Conservation (phyloP, 2,113 vertebrate species). For the Sander vitreus region DNA sequence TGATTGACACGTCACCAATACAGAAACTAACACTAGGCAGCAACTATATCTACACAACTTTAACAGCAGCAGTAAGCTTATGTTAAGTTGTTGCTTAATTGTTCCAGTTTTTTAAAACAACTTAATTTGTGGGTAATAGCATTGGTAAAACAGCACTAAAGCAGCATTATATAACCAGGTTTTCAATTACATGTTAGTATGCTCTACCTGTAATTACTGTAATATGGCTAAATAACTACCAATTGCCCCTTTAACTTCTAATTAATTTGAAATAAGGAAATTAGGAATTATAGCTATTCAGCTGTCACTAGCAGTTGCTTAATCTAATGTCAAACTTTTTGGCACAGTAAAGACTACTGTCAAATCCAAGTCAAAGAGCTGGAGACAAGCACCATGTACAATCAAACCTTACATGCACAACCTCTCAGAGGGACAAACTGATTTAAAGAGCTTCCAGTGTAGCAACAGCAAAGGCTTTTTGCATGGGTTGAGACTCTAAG, state of each 20-base stretch:
- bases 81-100: not conserved
- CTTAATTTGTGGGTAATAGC: not conserved
- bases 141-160: not conserved
- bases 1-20: not conserved
- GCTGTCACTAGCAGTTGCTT: not conserved
- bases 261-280: not conserved
- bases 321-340: not conserved
- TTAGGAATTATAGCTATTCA: not conserved
- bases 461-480: constrained; percentile 19
- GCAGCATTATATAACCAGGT: not conserved
- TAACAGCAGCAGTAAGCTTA: not conserved
- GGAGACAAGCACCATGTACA: not conserved
- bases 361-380: not conserved
- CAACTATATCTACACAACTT: not conserved
- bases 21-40: not conserved
- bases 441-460: constrained; percentile 15
- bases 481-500: not conserved
- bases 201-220: not conserved
- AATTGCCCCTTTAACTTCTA: not conserved
- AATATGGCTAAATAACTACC: not conserved
- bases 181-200: not conserved
- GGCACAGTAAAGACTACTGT: not conserved
- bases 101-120: not conserved
- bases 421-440: constrained; percentile 7
- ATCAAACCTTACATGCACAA: not conserved